Evolutionary conservation across 1,140 invertebrate genomes (phyloP).

Genomic region (Oryctes rhinoceros): DNA sequence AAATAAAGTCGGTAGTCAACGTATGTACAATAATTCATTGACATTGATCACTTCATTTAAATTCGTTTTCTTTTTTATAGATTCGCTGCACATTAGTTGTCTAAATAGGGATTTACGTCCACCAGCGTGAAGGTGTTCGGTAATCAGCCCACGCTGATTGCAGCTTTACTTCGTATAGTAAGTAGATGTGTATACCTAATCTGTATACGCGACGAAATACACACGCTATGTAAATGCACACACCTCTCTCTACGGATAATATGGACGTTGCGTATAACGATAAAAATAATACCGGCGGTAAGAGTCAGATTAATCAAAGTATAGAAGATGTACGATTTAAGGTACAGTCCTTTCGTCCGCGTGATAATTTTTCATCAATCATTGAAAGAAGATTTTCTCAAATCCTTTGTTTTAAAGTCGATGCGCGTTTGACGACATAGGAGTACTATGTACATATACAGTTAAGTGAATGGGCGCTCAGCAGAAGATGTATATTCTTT

Average conservation of each 20-base stretch:
- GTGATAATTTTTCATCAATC: conserved; percentile 18
- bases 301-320: conserved; percentile 32
- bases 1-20: too few species aligned
- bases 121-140: conserved; percentile 8
- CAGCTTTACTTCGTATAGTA: conserved; percentile 3
- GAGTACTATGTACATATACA: neutral
- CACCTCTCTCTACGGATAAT: neutral
- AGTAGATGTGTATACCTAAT: neutral
- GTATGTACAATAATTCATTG: too few species aligned
- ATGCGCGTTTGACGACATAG: neutral
- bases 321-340: neutral
- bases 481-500: neutral
- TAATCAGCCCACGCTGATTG: conserved; percentile 27
- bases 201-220: neutral
- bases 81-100: neutral
- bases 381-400: conserved; percentile 22
- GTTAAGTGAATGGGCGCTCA: conserved; percentile 12
- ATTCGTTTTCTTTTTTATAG: neutral
- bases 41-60: neutral
- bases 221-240: neutral
- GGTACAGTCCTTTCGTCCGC: neutral
- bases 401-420: conserved; percentile 16
- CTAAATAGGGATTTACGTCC: conserved; percentile 16
- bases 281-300: neutral
- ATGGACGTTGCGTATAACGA: neutral